A percentile compares a stretch with the other conserved stretches of the same genome.
Evolutionary conservation across 2,888 invertebrate genomes (phyloP).

Genomic region (Ganaspis brasiliensis): DNA sequence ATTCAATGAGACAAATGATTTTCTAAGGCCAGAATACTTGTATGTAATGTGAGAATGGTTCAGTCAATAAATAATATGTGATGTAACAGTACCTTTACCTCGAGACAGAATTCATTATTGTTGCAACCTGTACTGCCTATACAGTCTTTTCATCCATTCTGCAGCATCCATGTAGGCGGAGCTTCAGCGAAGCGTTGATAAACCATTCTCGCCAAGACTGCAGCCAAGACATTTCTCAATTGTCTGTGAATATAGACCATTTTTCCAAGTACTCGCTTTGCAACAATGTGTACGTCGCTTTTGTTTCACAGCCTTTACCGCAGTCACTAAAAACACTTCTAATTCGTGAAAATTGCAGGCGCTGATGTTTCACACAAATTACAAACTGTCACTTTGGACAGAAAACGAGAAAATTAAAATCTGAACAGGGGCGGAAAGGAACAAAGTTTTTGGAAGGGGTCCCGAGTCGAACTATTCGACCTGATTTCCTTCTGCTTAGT

Average conservation of each 20-base stretch:
- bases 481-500: too few relatives aligned
- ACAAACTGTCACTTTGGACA: not conserved
- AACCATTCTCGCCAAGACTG: slow-evolving; percentile 45
- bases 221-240: slow-evolving; percentile 45
- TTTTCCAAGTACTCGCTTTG: slow-evolving; percentile 21
- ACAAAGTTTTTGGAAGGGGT: too few relatives aligned
- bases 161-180: slow-evolving; percentile 37
- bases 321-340: slow-evolving; percentile 24
- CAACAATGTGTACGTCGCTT: slow-evolving; percentile 26
- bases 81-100: not conserved
- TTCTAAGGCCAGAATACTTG: not conserved
- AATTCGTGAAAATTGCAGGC: slow-evolving; percentile 16
- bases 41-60: slow-evolving; percentile 6
- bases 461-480: too few relatives aligned
- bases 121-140: slow-evolving; percentile 27
- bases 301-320: not conserved
- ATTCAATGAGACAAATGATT: slow-evolving; percentile 1
- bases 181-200: slow-evolving; percentile 48
- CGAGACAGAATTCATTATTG: slow-evolving; percentile 34
- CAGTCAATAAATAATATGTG: slow-evolving; percentile 27
- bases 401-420: too few relatives aligned
- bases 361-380: slow-evolving; percentile 16
- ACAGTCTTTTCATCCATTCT: slow-evolving; percentile 37
- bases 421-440: too few relatives aligned
- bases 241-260: slow-evolving; percentile 46